phyloP scores from a whole-genome alignment of 2,888 invertebrate genomes.

The Volucella inanis region DNA sequence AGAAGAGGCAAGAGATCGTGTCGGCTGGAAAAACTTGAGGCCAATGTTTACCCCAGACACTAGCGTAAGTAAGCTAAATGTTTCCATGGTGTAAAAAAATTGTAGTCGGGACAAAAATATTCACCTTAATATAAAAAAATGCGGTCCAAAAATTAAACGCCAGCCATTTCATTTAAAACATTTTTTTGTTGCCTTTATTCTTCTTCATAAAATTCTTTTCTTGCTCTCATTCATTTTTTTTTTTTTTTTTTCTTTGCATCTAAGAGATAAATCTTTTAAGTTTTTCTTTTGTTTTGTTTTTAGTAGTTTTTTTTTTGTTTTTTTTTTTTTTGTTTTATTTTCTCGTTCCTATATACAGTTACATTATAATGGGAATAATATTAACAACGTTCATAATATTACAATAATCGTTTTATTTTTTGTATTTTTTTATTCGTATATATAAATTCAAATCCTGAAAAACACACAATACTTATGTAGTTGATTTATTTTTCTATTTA shows the following conservation, averaged over 20 bases:
- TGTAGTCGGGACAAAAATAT: too few species aligned
- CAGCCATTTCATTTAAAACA: slow-evolving; percentile 60
- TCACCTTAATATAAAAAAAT: not conserved
- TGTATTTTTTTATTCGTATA: slow-evolving; percentile 34
- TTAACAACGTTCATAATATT: slow-evolving; percentile 81
- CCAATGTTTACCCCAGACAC: too few species aligned
- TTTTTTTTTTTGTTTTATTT: slow-evolving; percentile 77
- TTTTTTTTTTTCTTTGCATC: slow-evolving; percentile 52
- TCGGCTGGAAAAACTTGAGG: too few species aligned
- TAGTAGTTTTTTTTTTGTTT: slow-evolving; percentile 69
- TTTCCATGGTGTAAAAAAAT: too few species aligned
- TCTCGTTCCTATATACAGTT: slow-evolving; percentile 78
- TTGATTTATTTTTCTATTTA: slow-evolving; percentile 26
- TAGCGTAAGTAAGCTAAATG: too few species aligned
- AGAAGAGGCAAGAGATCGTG: too few species aligned
- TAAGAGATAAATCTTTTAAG: slow-evolving; percentile 56
- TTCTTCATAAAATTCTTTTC: slow-evolving; percentile 2
- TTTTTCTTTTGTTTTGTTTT: slow-evolving; percentile 41
- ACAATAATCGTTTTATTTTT: slow-evolving; percentile 67
- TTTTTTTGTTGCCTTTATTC: slow-evolving; percentile 68
- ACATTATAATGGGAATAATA: slow-evolving; percentile 82
- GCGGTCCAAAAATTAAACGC: not conserved
- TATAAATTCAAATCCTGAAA: slow-evolving; percentile 74
- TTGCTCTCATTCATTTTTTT: slow-evolving; percentile 7
- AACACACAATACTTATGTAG: slow-evolving; percentile 71